A percentile compares a stretch with the other conserved stretches of the same genome.
Evolutionary conservation across 2,113 vertebrate species (phyloP).

Genomic region (Tragelaphus imberbis): DNA sequence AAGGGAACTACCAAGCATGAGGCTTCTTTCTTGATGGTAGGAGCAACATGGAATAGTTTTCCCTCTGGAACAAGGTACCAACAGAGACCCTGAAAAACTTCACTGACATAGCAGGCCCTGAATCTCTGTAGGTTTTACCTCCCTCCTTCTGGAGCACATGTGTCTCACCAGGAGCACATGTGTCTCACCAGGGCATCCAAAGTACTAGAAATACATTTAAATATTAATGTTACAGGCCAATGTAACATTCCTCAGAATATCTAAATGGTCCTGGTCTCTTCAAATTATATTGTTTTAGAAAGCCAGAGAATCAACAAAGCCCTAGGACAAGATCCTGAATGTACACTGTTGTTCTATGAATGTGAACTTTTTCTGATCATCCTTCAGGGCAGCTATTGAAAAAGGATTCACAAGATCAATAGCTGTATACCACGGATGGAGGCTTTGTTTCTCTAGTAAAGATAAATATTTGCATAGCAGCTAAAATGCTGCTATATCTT

Average conservation of each 20-base stretch:
- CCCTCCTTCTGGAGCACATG: neutral
- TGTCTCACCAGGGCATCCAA: neutral
- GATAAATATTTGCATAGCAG: neutral
- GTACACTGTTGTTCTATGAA: neutral
- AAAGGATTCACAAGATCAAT: neutral
- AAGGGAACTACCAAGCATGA: neutral
- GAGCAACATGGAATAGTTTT: neutral
- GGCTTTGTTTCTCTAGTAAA: neutral
- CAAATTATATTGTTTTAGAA: neutral
- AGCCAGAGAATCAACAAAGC: neutral
- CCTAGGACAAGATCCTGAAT: neutral
- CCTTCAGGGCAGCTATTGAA: neutral
- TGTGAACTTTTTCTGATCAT: neutral
- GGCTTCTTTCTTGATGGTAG: neutral
- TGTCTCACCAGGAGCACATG: neutral
- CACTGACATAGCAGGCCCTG: neutral
- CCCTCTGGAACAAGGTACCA: neutral
- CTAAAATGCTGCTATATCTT: neutral
- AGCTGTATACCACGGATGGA: neutral
- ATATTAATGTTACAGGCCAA: neutral
- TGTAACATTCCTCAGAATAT: neutral
- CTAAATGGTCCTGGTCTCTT: neutral
- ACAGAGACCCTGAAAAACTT: neutral
- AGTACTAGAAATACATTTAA: neutral
- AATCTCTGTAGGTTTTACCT: neutral